Percentiles rank a stretch among this genome's conserved stretches.
Conservation (phyloP, 2,113 vertebrate species). For the Pithys albifrons region DNA sequence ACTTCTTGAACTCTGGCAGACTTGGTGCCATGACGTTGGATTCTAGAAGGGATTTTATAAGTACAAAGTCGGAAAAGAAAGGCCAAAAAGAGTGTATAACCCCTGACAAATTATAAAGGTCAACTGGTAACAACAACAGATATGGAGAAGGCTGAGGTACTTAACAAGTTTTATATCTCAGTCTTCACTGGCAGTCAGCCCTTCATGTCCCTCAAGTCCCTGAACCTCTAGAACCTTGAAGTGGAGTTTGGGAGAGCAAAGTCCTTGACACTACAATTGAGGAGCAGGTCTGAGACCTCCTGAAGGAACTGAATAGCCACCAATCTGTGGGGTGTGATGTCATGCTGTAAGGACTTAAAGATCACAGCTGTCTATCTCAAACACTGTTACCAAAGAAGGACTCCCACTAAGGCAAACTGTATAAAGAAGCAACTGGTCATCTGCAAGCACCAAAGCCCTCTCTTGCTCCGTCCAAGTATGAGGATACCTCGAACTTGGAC, state of each 20-base stretch:
- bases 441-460: not conserved
- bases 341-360: not conserved
- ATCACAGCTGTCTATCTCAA: not conserved
- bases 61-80: not conserved
- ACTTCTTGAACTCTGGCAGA: not conserved
- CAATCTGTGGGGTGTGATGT: not conserved
- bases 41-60: not conserved
- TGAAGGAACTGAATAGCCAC: not conserved
- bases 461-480: not conserved
- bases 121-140: not conserved
- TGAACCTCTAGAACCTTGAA: not conserved
- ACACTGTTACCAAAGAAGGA: not conserved
- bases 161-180: not conserved
- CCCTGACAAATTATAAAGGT: not conserved
- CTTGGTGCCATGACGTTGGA: not conserved
- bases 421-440: not conserved
- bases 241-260: not conserved
- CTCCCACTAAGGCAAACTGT: not conserved
- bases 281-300: not conserved
- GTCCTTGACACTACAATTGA: not conserved
- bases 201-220: not conserved
- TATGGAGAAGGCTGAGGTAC: not conserved
- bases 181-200: not conserved
- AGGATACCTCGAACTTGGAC: not conserved
- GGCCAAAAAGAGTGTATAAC: not conserved